Evolutionary conservation across 2,113 vertebrate genomes (phyloP).

Genomic region (Rhinoptilus africanus): DNA sequence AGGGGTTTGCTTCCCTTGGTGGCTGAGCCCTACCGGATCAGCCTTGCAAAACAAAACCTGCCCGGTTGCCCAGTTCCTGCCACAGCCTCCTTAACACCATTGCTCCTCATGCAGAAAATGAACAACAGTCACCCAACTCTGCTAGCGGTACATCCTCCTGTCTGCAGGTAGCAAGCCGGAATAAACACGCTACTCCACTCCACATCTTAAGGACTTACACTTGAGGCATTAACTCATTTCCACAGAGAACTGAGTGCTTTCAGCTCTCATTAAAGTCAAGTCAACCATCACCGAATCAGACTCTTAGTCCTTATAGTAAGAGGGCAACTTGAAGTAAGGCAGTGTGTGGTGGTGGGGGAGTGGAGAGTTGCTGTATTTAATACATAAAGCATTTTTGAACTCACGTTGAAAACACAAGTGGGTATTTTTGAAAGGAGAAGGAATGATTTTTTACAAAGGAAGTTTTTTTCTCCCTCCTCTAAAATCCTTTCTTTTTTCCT

Average conservation of each 20-base stretch:
- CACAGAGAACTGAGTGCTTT: not conserved
- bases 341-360: not conserved
- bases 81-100: not conserved
- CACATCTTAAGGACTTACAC: not conserved
- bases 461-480: not conserved
- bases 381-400: not conserved
- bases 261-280: not conserved
- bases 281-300: not conserved
- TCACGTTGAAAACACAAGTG: not conserved
- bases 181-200: not conserved
- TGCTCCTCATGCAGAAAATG: not conserved
- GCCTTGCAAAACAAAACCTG: not conserved
- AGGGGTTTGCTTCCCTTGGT: not conserved
- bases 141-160: not conserved
- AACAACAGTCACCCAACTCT: not conserved
- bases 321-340: not conserved
- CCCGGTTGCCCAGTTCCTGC: not conserved
- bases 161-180: not conserved
- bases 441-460: not conserved
- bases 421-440: not conserved
- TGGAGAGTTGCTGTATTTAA: not conserved
- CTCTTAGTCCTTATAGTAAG: not conserved
- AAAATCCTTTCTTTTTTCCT: not conserved
- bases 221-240: not conserved
- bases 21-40: not conserved